Percentiles rank a stretch among this genome's conserved stretches.
Evolutionary conservation across 2,797 vertebrate genomes (phyloP).

Genomic region (Enteromius radiatus): DNA sequence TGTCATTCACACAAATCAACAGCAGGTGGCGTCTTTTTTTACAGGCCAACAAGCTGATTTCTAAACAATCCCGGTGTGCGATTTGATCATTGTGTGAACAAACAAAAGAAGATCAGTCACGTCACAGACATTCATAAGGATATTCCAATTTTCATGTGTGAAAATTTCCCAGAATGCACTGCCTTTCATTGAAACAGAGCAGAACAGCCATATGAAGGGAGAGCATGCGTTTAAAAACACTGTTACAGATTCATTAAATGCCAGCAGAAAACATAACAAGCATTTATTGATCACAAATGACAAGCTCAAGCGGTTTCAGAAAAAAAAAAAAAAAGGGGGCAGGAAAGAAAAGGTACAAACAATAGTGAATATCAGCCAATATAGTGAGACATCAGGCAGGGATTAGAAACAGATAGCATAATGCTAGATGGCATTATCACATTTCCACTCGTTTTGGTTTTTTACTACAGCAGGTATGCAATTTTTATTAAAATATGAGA

Average conservation of each 20-base stretch:
- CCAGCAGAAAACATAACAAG: conserved; percentile 57
- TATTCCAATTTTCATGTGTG: conserved; percentile 34
- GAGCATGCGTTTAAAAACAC: conserved; percentile 56
- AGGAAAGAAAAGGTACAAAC: conserved; percentile 46
- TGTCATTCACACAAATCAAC: conserved; percentile 31
- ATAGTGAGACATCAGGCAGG: conserved; percentile 21
- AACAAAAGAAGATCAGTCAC: conserved; percentile 34
- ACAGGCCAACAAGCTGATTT: conserved; percentile 17
- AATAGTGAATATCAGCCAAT: conserved; percentile 20
- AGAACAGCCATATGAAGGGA: conserved; percentile 41
- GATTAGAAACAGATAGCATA: conserved; percentile 34
- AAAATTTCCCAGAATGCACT: conserved; percentile 12
- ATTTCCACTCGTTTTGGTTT: neutral
- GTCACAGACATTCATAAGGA: conserved; percentile 62
- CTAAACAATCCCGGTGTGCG: neutral
- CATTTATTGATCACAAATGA: conserved; percentile 80
- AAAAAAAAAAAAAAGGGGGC: conserved; percentile 57
- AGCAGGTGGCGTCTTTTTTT: neutral
- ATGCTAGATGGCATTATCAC: neutral
- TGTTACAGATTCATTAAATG: conserved; percentile 63
- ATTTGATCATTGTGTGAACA: conserved; percentile 30
- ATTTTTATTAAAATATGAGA: neutral
- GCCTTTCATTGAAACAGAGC: conserved; percentile 37
- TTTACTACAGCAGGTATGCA: neutral
- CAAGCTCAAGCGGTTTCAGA: conserved; percentile 78